Evolutionary conservation across 2,888 invertebrate genomes (phyloP), one percentile per base, ranked within the genome.

Genomic region (Caradrina clavipalpis): DNA sequence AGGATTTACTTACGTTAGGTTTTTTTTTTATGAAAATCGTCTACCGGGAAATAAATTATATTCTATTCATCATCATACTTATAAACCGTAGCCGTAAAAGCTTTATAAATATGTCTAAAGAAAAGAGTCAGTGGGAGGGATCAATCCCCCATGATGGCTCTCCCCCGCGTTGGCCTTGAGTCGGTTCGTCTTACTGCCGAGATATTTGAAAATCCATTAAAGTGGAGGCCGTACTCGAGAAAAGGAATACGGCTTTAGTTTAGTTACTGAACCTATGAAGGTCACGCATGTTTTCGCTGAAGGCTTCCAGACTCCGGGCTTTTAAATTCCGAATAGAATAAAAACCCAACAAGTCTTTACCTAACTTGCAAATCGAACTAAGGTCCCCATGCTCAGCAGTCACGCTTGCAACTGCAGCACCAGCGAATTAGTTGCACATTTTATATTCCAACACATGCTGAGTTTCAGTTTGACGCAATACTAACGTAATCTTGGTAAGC

Each of bases 131-230:
- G 59, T 39, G 79, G 62, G 67, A 51, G 67, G 53, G 15, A 60
- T 60, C 57, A 56, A 51, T 56, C 54, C 53, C 59, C 75, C 60
- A 49, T 58, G 60, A 57, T 39, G 62, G 55, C 39, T 49, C 59
- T 60, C 76, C 68, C 67, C 58, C 59, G 21, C 56, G 53, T n/a
- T 39, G 68, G 45, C 68, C 76, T 76, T 74, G 74, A 19, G 22
- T 26, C 35, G 60, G 49, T 62, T 51, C 58, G 26, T 57, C 53
- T 42, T 55, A 55, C 47, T 53, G 69, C 58, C 51, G 54, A 80
- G 47, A 75, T 50, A 65, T 77, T 62, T 62, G 69, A 76, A 69
- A 65, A 62, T 75, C 69, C 76, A 80, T 76, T 75, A 62, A 56
- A 55, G 1, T 54, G 69, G 50, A 65, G 61, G 55, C 35, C 21